Base-by-base conservation (phyloP, 2,113 vertebrate species). In the Oenanthe oenanthe region DNA sequence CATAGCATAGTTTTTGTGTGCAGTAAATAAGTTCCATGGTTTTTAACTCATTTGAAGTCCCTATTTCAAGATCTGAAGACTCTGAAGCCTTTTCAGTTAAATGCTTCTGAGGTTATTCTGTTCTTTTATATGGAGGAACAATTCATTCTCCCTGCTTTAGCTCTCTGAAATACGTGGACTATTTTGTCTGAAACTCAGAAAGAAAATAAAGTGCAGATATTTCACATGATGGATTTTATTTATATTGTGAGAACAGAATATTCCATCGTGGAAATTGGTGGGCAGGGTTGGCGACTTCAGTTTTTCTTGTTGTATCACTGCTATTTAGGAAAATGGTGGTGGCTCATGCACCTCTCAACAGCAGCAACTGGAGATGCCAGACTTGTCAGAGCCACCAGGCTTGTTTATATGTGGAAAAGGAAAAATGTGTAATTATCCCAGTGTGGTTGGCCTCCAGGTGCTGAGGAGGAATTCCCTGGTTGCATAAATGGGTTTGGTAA, bases 1-100 rank as follows among this genome's bases (percentile, higher is more conserved):
- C 72, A 84, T 66, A 71, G 76, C 92, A 78, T 20, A 74, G 72
- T 36, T 97, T 89, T 77, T 95, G 83, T 94, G 43, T 63, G 68
- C 91, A 86, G 75, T 94, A 97, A 95, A 77, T 74, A 95, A 95
- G 68, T 93, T 88, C 90, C 75, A 81, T 92, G 79, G 38, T 57
- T 95, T 95, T 96, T 83, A 88, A 91, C 75, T 88, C 72, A 92
- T 73, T 88, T 91, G 88, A 94, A 93, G 54, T 70, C 72, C 72
- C 76, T 71, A 14, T 81, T 95, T 95, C 56, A 77, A 89, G 72
- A 91, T 91, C 82, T 76, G 72, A 93, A 88, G 54, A 56, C 53
- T 82, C 65, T 87, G 38, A 80, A 96, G 85, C 34, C 63, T 92
- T 92, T 92, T 89, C 83, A 88, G 36, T 84, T 34, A 77, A 80